Evolutionary conservation across 2,888 invertebrate species (phyloP), one percentile per base, ranked within the genome.

Genomic region (Melieria omissa): DNA sequence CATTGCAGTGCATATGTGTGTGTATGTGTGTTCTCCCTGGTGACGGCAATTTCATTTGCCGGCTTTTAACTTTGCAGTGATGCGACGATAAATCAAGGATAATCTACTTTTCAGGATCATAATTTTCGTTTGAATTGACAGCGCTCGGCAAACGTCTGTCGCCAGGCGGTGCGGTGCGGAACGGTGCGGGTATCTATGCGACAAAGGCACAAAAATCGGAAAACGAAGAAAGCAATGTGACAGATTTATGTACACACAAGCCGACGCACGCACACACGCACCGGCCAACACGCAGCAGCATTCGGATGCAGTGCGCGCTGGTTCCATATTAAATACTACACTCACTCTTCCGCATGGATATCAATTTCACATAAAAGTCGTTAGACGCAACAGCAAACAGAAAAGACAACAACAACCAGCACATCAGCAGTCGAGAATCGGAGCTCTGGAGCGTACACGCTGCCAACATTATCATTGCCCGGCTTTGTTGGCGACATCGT

Each of bases 111-210:
- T 82, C 81, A 82, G 84, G 81, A 85, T 86, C 86, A 86, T 85
- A 86, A 86, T 85, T 86, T 86, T 81, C 84, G 83, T 86, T 82
- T 80, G 83, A 85, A 86, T 86, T 85, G 86, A 84, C 86, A 85
- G 83, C 69, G 58, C 14, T 54, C 12, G 60, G 64, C 71, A n/a
- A 29, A 29, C 29, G 29, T 29, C 29, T 29, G 29, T 2, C 29
- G 29, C 29, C 29, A 29, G 29, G 29, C 29, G 29, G 29, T 29
- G 29, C 29, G 29, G 29, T 29, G 47, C 7, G 60, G 52, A 66
- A 44, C 14, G 14, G 46, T 44, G 55, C 44, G 5, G n/a, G 57
- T 65, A 14, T 57, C 45, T 65, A 44, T 45, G n/a, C 16, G 57
- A 2, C n/a, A 65, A 47, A 70, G 46, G 60, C 54, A 72, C 47